Evolutionary conservation across 37 sponge, comb jelly and placozoan genomes (phyloP), one percentile per base, ranked within the genome.

Genomic region (Ianthella basta): DNA sequence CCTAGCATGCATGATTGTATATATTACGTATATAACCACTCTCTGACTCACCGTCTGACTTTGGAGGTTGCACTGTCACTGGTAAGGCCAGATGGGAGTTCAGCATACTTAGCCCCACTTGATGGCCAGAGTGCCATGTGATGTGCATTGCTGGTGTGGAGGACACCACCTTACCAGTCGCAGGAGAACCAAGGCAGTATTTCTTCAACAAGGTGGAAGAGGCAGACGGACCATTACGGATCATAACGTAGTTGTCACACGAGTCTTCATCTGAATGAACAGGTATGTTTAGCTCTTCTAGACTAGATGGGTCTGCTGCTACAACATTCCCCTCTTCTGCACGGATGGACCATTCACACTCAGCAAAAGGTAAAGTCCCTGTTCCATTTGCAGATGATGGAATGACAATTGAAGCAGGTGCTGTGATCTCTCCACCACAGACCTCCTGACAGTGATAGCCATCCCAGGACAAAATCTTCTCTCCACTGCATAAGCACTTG

Each of bases 271-370:
- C 8, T 3, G 50, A 44, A 10, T 44, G 6, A 44, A 3, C 18
- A n/a, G 10, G 70, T n/a, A 35, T 13, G 4, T 32, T 29, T 3
- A 35, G 34, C 35, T 32, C 18, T 2, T 30, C 1, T 1, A 69
- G 18, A 1, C 27, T 12, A 6, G 70, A 16, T 2, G 6, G 29
- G 34, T 69, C 27, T 18, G 34, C 70, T 10, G 12, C 34, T 16
- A 30, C 34, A 6, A 69, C 70, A 1, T 30, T 69, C 12, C 18
- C 6, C 19, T 35, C 70, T 30, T 2, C 15, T 18, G 70, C 70
- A 34, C 1, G 0, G 29, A 69, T 69, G 70, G 70, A 32, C 70
- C 70, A 69, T 69, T 69, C 70, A 69, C 70, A 69, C 27, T 69
- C 70, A 30, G 35, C 27, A 30, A 69, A 30, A 34, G 70, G 27